phyloP scores from a whole-genome alignment of 2,888 invertebrate genomes.

The Aethes cnicana region DNA sequence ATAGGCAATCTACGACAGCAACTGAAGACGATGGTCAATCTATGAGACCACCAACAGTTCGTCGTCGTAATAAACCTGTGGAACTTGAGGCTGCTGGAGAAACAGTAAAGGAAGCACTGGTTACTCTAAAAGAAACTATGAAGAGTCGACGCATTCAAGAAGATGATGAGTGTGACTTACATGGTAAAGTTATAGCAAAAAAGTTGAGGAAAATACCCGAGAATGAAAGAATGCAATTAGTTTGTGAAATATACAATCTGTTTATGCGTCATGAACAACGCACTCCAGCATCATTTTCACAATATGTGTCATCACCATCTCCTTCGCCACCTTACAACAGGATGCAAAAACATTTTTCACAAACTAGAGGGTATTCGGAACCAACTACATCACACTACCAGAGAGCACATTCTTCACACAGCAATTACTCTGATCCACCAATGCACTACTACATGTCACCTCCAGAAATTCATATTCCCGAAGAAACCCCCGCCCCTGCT shows the following conservation, averaged over 20 bases:
- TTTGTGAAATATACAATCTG: slow-evolving; percentile 30
- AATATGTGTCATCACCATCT: slow-evolving; percentile 18
- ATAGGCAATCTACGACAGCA: slow-evolving; percentile 9
- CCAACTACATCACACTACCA: slow-evolving; percentile 18
- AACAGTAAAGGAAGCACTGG: slow-evolving; percentile 26
- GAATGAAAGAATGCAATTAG: slow-evolving; percentile 16
- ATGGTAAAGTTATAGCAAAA: slow-evolving; percentile 30
- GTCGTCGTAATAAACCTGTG: slow-evolving; percentile 18
- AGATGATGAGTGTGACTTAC: slow-evolving; percentile 31
- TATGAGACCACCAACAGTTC: slow-evolving; percentile 18
- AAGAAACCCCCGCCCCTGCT: slow-evolving; percentile 25
- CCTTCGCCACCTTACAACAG: slow-evolving; percentile 22
- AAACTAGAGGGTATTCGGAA: slow-evolving; percentile 15
- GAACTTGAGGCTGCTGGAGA: slow-evolving; percentile 21
- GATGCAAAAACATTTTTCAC: slow-evolving; percentile 16
- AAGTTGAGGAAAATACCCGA: slow-evolving; percentile 29
- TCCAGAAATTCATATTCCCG: slow-evolving; percentile 24
- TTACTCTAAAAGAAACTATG: slow-evolving; percentile 26
- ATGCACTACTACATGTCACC: slow-evolving; percentile 15
- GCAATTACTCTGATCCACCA: slow-evolving; percentile 14
- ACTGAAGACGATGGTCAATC: slow-evolving; percentile 8
- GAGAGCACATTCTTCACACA: slow-evolving; percentile 18
- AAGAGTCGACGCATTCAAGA: slow-evolving; percentile 18
- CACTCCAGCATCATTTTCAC: slow-evolving; percentile 14
- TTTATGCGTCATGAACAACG: slow-evolving; percentile 26